Conservation (phyloP, 2,113 vertebrate species). For the Oreochromis spilurus region DNA sequence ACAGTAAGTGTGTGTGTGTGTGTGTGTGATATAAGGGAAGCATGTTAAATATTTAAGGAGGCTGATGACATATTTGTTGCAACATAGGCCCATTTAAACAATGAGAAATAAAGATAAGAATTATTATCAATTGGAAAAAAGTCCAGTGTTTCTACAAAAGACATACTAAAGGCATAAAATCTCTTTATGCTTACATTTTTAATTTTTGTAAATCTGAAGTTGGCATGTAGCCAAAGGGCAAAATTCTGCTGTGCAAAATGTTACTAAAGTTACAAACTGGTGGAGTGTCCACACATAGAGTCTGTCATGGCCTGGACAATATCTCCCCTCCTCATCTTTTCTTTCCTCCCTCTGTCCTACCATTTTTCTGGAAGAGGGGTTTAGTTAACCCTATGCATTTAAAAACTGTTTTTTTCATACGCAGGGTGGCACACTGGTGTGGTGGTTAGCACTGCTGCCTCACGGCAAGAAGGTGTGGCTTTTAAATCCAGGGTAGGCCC, state of each 20-base stretch:
- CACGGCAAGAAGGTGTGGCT: too few relatives aligned
- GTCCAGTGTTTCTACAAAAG: neutral
- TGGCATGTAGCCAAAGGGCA: neutral
- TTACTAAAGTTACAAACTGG: neutral
- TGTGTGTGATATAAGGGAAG: neutral
- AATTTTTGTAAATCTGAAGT: neutral
- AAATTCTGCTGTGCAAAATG: neutral
- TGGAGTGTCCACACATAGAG: neutral
- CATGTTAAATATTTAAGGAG: conserved; percentile 1
- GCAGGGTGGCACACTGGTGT: too few relatives aligned
- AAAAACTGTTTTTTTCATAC: neutral
- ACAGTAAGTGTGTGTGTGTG: neutral
- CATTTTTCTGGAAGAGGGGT: neutral
- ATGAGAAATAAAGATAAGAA: neutral
- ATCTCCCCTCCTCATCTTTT: neutral
- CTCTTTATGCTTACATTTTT: neutral
- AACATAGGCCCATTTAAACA: neutral
- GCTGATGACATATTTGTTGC: neutral
- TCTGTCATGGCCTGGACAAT: neutral
- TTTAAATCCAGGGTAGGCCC: neutral
- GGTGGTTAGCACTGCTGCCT: neutral
- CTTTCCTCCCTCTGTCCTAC: neutral
- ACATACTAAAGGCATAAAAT: neutral
- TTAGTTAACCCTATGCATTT: neutral
- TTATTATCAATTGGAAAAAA: neutral